Base-by-base conservation (phyloP, 1,140 invertebrate species). In the Diachasmimorpha longicaudata region DNA sequence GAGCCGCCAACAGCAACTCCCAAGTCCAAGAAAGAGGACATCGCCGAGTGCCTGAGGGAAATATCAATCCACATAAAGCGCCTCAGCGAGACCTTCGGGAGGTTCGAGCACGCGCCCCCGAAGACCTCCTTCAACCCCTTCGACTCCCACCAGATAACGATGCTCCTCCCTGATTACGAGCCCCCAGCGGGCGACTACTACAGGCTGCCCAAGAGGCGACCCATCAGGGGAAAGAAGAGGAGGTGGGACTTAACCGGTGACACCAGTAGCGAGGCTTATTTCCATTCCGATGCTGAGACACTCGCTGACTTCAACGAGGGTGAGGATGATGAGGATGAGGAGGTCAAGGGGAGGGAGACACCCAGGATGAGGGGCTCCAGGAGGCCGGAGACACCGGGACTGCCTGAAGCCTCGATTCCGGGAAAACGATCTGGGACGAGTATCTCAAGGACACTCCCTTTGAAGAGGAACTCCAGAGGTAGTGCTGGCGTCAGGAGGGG, bases 91-190 rank as follows among this genome's bases (percentile, higher is more conserved):
- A 82, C 83, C 75, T 96, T 95, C 87, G 95, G 95, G 1, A 89
- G 89, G 70, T 97, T 97, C 84, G 90, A 92, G 37, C 96, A 95
- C 86, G 93, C 95, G 1, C 91, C 93, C 0, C 92, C 92, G 74
- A 93, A 93, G 80, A 93, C 93, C 16, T 91, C 90, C 6, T 94
- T 94, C 81, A 92, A 95, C 82, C 93, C 94, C 0, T 91, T 92
- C 66, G 90, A 94, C 81, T 87, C 90, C 2, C 90, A 91, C 80
- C 94, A 95, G 81, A 88, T 95, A 55, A 91, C 92, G 83, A 83
- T 92, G 68, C 91, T 95, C 89, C 88, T 95, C 77, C 93, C 93
- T 0, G 88, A 87, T 72, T 92, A 91, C 74, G 89, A 91, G 74
- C 88, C 44, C 44, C 23, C 48, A 39, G 16, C 46, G 42, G 11